A percentile compares a stretch with the other conserved stretches of the same genome.
Conservation (phyloP, 2,888 invertebrate genomes). For the Didymodactylos carnosus region DNA sequence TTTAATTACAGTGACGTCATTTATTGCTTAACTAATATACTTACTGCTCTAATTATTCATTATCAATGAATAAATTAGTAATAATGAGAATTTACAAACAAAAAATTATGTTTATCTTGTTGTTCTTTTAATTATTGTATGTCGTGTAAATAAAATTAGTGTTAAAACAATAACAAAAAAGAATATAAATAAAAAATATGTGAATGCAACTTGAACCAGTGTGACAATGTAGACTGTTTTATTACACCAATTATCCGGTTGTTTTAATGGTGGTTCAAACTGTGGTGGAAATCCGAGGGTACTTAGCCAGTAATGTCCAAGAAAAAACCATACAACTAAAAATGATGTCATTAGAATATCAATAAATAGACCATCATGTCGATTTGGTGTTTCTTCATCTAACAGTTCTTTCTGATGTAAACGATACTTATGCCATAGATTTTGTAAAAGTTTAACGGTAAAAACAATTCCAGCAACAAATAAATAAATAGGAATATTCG, state of each 20-base stretch:
- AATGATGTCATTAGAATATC: neutral
- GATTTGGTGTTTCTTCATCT: neutral
- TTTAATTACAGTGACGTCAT: no score
- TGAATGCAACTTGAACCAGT: neutral
- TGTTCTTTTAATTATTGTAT: neutral
- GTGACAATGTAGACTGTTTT: neutral
- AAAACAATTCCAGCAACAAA: neutral
- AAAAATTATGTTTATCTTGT: no score
- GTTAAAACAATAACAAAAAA: neutral
- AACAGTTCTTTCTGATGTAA: neutral
- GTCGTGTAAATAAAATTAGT: neutral
- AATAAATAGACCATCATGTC: neutral
- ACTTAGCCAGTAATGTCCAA: neutral
- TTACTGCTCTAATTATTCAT: no score
- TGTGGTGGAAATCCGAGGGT: neutral
- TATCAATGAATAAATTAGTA: no score
- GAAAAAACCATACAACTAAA: neutral
- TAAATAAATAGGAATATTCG: neutral
- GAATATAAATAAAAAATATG: neutral
- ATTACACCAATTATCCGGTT: neutral
- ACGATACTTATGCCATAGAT: slow-evolving; percentile 1
- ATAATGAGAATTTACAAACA: no score
- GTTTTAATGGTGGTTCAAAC: neutral
- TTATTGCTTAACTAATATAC: no score
- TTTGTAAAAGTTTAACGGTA: neutral